Evolutionary conservation across 2,888 invertebrate genomes (phyloP).

Genomic region (Mycalesis mineus): DNA sequence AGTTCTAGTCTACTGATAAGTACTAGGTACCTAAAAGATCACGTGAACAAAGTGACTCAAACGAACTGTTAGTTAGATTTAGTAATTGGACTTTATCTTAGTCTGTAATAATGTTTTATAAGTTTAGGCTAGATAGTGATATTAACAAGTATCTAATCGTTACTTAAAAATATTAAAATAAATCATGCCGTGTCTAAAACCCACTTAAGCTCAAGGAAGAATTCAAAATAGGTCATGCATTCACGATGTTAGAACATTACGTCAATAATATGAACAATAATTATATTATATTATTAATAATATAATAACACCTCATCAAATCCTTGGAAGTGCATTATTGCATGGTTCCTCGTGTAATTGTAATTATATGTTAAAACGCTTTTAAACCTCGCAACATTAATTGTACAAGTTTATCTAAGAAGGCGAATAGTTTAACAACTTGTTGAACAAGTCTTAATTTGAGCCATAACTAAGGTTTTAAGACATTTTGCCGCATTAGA

Average conservation of each 20-base stretch:
- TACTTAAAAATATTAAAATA: not conserved
- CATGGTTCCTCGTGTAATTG: conserved; percentile 5
- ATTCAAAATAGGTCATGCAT: conserved; percentile 48
- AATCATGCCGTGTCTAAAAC: not conserved
- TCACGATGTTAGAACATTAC: conserved; percentile 40
- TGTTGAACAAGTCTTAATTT: conserved; percentile 14
- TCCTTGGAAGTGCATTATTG: conserved; percentile 20
- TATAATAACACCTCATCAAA: conserved; percentile 18
- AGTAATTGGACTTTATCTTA: too few relatives aligned
- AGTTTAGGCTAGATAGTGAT: too few relatives aligned
- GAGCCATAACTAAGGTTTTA: conserved; percentile 2
- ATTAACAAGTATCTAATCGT: too few relatives aligned
- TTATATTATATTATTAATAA: not conserved
- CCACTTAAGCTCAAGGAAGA: conserved; percentile 38
- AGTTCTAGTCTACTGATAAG: too few relatives aligned
- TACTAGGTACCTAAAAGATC: too few relatives aligned
- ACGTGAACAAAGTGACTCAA: too few relatives aligned
- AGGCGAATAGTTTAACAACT: conserved; percentile 6
- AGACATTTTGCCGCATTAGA: not conserved
- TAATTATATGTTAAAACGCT: conserved; percentile 24
- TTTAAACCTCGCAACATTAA: conserved; percentile 16
- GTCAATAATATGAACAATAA: conserved; percentile 23
- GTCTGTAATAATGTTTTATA: too few relatives aligned
- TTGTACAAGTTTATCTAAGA: conserved; percentile 12
- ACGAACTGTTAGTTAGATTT: too few relatives aligned